These are phyloP conservation scores for Criorhina ranunculi DNA, from an alignment of 2,888 invertebrate genomes.

Conservation along the genomic window DNA sequence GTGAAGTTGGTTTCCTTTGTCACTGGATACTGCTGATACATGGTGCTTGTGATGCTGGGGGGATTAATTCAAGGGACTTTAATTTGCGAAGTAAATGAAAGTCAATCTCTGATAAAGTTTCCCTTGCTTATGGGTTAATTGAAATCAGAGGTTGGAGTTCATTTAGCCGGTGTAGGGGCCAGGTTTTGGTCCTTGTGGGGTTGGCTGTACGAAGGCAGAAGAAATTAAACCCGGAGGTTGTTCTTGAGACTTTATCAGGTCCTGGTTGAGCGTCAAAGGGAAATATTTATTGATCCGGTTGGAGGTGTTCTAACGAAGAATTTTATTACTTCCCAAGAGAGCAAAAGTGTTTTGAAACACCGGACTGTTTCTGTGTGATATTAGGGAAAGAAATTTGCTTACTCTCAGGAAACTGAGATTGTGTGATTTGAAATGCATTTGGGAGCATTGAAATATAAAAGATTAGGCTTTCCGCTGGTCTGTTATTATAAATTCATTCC, in stretches of 20 bases:
- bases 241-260: conserved; percentile 9
- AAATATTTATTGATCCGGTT: background rate
- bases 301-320: background rate
- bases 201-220: background rate
- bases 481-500: no score
- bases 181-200: background rate
- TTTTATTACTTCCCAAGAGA: background rate
- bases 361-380: background rate
- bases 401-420: no score
- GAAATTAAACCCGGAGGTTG: background rate
- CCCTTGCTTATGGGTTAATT: conserved; percentile 38
- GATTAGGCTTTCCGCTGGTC: no score
- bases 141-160: conserved; percentile 41
- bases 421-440: no score
- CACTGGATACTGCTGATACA: conserved; percentile 19
- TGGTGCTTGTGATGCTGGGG: conserved; percentile 3
- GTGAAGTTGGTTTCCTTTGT: conserved; percentile 49
- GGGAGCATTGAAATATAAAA: no score
- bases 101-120: conserved; percentile 18
- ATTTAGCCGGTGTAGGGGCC: conserved; percentile 25
- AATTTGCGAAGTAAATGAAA: conserved; percentile 36
- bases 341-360: background rate
- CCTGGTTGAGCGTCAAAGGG: background rate
- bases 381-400: no score
- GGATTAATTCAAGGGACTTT: conserved; percentile 40